Evolutionary conservation across 2,113 vertebrate genomes (phyloP), one percentile per base, ranked within the genome.

Genomic region (Bolborhynchus lineola): DNA sequence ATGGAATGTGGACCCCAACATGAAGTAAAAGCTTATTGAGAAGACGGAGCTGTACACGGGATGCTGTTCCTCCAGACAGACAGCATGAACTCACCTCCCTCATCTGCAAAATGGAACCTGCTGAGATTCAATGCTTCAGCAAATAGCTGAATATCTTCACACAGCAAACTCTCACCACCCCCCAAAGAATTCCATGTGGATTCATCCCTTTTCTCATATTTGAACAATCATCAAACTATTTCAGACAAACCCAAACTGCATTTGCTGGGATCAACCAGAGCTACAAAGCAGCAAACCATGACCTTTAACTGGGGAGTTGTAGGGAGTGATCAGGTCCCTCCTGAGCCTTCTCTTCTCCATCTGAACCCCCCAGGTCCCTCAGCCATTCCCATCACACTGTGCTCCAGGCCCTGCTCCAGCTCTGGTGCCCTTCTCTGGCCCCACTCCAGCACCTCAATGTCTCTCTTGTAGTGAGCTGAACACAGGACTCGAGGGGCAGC

Each of bases 41-140:
- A 31, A 29, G 64, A 41, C 3, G 6, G 72, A 64, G 72, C 37
- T 59, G 69, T 24, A 9, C 0, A 2, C 23, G 67, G 86, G 72
- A 49, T 65, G 49, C 68, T 65, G 41, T 14, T 86, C 68, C 59
- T 57, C 49, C 33, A 63, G n/a, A 70, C 28, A 64, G 52, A 20
- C 16, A 69, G 53, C 68, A 47, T 2, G 18, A 64, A 74, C 59
- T 39, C 60, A 41, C 55, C 81, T 65, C 83, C 80, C 71, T 44
- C 62, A 37, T 14, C 76, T 65, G 41, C 28, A 41, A 25, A 88
- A 42, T 23, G 14, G 47, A 74, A 74, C 44, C 23, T 81, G 52
- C 57, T 77, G 80, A 20, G 8, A 26, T 3, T 49, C 25, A 28
- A 1, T 0, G 0, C 46, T 49, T 62, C 16, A 88, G 53, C 59